Conservation (phyloP, 2,113 vertebrate genomes). For the Salvelinus alpinus region DNA sequence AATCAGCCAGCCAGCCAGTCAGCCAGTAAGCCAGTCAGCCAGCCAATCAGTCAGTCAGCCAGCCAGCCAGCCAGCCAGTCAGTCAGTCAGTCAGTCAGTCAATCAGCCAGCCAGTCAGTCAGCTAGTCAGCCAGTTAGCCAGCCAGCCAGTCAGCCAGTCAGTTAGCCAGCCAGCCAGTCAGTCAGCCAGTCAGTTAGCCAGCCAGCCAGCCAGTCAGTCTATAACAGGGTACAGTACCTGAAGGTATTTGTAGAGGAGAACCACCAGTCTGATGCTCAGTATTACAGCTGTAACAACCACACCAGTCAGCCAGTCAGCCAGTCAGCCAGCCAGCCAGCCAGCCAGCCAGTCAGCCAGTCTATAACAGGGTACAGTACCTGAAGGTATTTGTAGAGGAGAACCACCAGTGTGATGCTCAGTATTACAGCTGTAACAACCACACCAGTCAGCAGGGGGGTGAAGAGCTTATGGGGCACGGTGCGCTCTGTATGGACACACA, state of each 20-base stretch:
- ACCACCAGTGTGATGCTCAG: constrained; percentile 86
- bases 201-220: constrained; percentile 56
- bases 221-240: constrained; percentile 79
- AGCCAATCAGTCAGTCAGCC: constrained; percentile 41
- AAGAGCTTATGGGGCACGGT: constrained; percentile 88
- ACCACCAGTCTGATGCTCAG: constrained; percentile 86
- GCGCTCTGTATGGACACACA: constrained; percentile 70
- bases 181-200: too few species aligned
- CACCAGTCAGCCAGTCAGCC: constrained; percentile 85
- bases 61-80: too few species aligned
- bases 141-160: too few species aligned
- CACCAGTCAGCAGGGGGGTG: constrained; percentile 87
- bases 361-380: constrained; percentile 79
- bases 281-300: constrained; percentile 80
- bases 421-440: constrained; percentile 80
- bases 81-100: too few species aligned
- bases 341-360: constrained; percentile 57
- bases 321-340: constrained; percentile 29
- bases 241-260: constrained; percentile 89
- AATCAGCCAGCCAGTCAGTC: too few species aligned
- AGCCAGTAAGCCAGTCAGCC: fast-evolving
- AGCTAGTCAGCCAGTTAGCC: too few species aligned
- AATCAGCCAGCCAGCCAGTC: too few species aligned
- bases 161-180: fast-evolving
- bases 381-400: constrained; percentile 89